Evolutionary conservation across 2,113 vertebrate genomes (phyloP), one percentile per base, ranked within the genome.

Genomic region (Nibea coibor): DNA sequence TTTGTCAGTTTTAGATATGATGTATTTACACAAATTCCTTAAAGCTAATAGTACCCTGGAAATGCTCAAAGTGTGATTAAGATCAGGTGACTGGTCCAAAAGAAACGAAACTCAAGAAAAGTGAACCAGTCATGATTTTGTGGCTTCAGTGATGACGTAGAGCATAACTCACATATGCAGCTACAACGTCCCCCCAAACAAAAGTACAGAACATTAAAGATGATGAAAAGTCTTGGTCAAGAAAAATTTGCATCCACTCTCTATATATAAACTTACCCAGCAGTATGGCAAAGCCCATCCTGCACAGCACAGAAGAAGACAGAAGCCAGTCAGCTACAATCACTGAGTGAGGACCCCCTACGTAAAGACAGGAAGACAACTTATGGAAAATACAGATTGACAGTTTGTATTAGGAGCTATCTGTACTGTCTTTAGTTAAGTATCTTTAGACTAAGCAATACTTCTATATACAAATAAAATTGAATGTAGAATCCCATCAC

Each of bases 271-370:
- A 75, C 96, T 96, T 84, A 99, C 98, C 97, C 43, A 97, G 89
- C 48, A 98, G 91, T 20, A 97, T 84, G 0, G 95, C 96, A 50
- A 99, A 98, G 70, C 98, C 98, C 95, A 96, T 87, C 67, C 91
- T 94, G 91, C 97, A 98, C 4, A 98, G 92, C 4, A 93, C 94
- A 0, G 96, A 95, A 0, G 94, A 92, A 42, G 95, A 96, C 48
- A 99, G 93, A 89, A 96, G 87, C 98, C 98, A 99, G 16, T 96
- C 95, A 0, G 97, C 94, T 0, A 96, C 95, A 79, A 96, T 93
- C 43, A 96, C 95, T 0, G 96, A 94, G 75, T 99, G 98, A 53
- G 98, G 98, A 2, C 98, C 98, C n/a, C 98, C 98, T 99, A 47
- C 22, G 43, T 63, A 14, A 64, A 35, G 35, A 39, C 35, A 39